Base-by-base conservation (phyloP, 2,113 vertebrate species). In the Hylia prasina region DNA sequence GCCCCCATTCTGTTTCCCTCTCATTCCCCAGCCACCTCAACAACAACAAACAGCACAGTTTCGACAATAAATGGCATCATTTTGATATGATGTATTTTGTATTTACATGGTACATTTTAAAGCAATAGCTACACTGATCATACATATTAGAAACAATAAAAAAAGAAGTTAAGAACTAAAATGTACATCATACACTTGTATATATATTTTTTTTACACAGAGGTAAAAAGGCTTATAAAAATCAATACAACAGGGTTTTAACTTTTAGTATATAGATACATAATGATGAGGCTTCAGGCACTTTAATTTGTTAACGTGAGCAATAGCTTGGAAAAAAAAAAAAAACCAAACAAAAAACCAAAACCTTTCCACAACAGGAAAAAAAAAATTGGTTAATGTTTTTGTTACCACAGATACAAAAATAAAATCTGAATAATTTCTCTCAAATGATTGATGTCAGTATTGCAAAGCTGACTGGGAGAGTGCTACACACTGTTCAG, bases 151-250 rank as follows among this genome's bases (percentile, higher is more conserved):
- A 99, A 99, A 99, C 98, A 98, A 99, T 98, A 98, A 99, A 99
- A 98, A 98, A 98, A 97, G 97, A 97, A 98, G 98, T 98, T 98
- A 98, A 98, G 98, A 98, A 98, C 98, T 98, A 98, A 99, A 99
- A 99, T 99, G 98, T 99, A 99, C 99, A 99, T 99, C 99, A 99
- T 99, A 99, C 98, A 99, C 98, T 98, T 99, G 98, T 99, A 98
- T 99, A 99, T 98, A 99, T 99, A 98, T 98, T 98, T 94, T 98
- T 98, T 99, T 99, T 99, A 98, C 97, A 99, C 98, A 98, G 98
- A 99, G 98, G 98, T 99, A 99, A 99, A 99, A 99, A 99, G 99
- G 98, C 98, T 98, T 99, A 99, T 99, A 98, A 98, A 98, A 98
- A 98, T 98, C 97, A 98, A 98, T 98, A 98, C 98, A 98, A 98